Percentiles rank a stretch among this genome's conserved stretches.
These are phyloP conservation scores for Rhineura floridana DNA, from an alignment of 2,113 vertebrate species.

Conservation along the genomic window DNA sequence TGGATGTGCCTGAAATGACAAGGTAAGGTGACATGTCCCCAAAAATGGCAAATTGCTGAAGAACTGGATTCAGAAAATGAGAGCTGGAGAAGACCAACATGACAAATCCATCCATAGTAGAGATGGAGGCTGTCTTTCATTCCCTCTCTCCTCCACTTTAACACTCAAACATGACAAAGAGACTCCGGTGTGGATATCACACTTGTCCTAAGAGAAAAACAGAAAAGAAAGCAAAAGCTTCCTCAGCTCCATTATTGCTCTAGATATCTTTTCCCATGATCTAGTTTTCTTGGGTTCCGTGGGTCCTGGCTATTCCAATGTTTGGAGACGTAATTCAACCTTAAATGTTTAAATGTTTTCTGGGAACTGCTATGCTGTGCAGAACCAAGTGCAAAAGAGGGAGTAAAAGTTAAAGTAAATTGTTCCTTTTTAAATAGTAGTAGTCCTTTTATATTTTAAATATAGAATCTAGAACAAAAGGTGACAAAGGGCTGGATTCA, in stretches of 20 bases:
- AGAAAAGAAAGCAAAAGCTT: no score
- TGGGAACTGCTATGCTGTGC: slow-evolving; percentile 53
- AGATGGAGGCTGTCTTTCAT: no score
- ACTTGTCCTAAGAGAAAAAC: no score
- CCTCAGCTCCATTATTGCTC: not conserved
- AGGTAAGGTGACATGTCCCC: no score
- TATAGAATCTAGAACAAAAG: slow-evolving; percentile 62
- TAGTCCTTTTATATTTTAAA: slow-evolving; percentile 60
- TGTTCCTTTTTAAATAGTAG: slow-evolving; percentile 50
- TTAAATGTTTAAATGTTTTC: slow-evolving; percentile 50
- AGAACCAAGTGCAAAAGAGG: slow-evolving; percentile 17
- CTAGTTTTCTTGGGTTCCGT: not conserved
- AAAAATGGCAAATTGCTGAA: no score
- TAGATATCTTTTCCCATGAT: not conserved
- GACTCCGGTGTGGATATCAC: no score
- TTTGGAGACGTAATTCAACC: slow-evolving; percentile 17
- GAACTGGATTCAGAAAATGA: no score
- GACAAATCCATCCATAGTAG: no score
- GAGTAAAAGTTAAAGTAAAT: slow-evolving; percentile 51
- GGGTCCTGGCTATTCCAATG: not conserved
- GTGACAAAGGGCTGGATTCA: slow-evolving; percentile 60
- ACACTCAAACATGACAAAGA: no score
- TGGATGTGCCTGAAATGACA: no score
- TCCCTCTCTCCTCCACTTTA: no score
- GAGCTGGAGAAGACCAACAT: no score